These are phyloP conservation scores for Phaethornis superciliosus DNA, from an alignment of 2,113 vertebrate genomes.

Conservation along the genomic window DNA sequence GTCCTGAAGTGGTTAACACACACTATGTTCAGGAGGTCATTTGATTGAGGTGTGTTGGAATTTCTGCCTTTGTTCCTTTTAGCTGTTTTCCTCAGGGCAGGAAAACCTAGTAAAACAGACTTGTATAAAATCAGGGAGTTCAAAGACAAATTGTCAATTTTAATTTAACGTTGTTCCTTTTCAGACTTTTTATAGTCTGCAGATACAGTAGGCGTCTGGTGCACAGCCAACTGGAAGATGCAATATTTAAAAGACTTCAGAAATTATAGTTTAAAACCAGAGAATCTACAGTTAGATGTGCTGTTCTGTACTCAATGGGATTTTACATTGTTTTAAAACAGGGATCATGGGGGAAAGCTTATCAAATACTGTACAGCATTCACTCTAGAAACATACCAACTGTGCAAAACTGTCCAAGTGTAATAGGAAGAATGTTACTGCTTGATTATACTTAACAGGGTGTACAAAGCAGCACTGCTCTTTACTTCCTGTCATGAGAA, in stretches of 20 bases:
- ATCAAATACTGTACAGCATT: background rate
- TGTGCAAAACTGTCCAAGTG: background rate
- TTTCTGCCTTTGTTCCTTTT: constrained; percentile 72
- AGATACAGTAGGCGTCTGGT: constrained; percentile 62
- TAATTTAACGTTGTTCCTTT: constrained; percentile 72
- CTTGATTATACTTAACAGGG: background rate
- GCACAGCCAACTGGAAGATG: constrained; percentile 61
- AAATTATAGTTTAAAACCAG: constrained; percentile 1
- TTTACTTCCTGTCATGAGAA: background rate
- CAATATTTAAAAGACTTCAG: constrained; percentile 11
- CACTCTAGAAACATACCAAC: background rate
- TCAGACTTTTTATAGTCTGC: constrained; percentile 59
- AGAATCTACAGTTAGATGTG: background rate
- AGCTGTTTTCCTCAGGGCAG: constrained; percentile 66
- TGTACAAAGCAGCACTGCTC: background rate
- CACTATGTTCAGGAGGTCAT: constrained; percentile 54
- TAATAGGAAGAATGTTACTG: background rate
- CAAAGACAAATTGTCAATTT: constrained; percentile 75
- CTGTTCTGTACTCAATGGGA: background rate
- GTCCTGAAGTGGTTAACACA: constrained; percentile 55
- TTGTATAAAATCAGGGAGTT: constrained; percentile 68
- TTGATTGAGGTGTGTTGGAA: constrained; percentile 65
- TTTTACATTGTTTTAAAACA: background rate
- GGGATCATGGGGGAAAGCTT: background rate
- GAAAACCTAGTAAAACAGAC: constrained; percentile 72